Conservation (phyloP, 2,797 vertebrate genomes). For the Galago senegalensis region DNA sequence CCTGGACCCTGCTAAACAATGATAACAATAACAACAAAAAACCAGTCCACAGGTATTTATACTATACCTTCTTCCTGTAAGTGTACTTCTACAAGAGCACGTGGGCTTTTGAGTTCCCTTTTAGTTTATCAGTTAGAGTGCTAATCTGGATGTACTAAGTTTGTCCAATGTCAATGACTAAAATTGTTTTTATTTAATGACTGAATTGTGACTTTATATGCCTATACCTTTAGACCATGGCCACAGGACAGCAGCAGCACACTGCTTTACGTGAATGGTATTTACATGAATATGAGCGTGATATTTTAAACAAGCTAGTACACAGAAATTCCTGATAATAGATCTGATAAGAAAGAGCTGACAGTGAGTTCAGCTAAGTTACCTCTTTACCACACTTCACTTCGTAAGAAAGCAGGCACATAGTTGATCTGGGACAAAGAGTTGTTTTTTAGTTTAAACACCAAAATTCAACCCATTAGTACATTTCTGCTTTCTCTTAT, state of each 20-base stretch:
- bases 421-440: not conserved
- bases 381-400: not conserved
- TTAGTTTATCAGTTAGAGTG: not conserved
- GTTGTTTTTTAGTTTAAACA: constrained; percentile 55
- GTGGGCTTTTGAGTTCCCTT: constrained; percentile 45
- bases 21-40: not conserved
- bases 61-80: not conserved
- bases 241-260: not conserved
- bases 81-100: not conserved
- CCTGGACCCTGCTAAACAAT: no score
- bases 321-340: constrained; percentile 18
- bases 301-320: constrained; percentile 45
- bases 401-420: not conserved
- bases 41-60: not conserved
- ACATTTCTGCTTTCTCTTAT: constrained; percentile 21
- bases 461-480: not conserved
- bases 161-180: constrained; percentile 1
- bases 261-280: not conserved
- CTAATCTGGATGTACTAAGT: not conserved
- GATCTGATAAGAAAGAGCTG: constrained; percentile 14
- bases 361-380: constrained; percentile 1
- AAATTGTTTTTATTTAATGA: not conserved
- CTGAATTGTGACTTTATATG: constrained; percentile 5
- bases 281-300: not conserved
- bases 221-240: not conserved